Conservation (phyloP, 2,113 vertebrate species). For the Thryonomys swinderianus region DNA sequence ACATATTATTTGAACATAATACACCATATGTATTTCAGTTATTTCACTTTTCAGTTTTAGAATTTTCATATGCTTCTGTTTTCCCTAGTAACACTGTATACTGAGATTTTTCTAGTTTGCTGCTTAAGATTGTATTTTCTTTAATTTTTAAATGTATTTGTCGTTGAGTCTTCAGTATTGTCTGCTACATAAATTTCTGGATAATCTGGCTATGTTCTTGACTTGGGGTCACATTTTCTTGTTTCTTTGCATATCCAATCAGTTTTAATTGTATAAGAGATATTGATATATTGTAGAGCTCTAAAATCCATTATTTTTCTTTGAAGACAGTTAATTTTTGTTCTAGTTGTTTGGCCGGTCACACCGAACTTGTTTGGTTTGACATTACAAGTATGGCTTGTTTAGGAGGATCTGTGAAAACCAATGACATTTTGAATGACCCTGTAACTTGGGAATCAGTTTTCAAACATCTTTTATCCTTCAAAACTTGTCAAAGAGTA, state of each 20-base stretch:
- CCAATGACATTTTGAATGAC: not conserved
- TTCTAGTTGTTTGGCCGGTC: not conserved
- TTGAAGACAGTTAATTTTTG: not conserved
- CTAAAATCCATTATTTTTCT: not conserved
- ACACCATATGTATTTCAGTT: not conserved
- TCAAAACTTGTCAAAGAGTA: not conserved
- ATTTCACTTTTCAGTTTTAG: not conserved
- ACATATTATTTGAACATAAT: not conserved
- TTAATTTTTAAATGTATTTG: not conserved
- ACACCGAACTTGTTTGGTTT: not conserved
- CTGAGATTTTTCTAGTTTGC: not conserved
- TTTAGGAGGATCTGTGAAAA: not conserved
- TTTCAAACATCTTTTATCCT: not conserved
- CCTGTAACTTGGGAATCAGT: not conserved
- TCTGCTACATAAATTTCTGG: not conserved
- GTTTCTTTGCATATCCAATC: not conserved
- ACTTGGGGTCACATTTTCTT: not conserved
- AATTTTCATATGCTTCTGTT: not conserved
- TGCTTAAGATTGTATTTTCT: not conserved
- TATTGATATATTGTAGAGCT: not conserved
- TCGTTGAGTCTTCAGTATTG: not conserved
- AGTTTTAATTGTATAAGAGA: not conserved
- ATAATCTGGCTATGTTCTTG: not conserved
- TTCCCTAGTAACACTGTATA: not conserved
- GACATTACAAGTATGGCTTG: not conserved